These are phyloP conservation scores for Bryconaethiops microstoma DNA, from an alignment of 2,797 vertebrate genomes.

Conservation along the genomic window DNA sequence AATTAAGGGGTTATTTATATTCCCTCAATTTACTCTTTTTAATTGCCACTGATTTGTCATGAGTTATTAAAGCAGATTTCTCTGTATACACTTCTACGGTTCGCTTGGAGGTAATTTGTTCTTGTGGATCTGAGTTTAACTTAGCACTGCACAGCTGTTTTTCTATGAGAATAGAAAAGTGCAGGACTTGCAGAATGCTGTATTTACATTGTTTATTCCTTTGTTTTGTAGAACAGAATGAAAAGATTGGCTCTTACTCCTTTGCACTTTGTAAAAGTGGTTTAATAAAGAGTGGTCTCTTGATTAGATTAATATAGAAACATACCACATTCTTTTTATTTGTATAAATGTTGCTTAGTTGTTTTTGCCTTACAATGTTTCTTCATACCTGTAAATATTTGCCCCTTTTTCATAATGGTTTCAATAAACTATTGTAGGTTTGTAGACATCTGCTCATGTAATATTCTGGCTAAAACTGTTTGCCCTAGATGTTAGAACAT, in stretches of 20 bases:
- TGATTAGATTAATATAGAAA: not conserved
- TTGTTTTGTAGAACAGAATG: not conserved
- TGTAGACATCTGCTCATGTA: too few relatives aligned
- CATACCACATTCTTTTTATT: not conserved
- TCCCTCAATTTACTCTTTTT: not conserved
- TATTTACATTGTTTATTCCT: not conserved
- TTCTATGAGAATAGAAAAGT: not conserved
- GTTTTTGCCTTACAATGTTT: too few relatives aligned
- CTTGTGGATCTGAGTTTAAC: slow-evolving; percentile 5
- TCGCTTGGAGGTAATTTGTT: slow-evolving; percentile 10
- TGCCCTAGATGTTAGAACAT: too few relatives aligned
- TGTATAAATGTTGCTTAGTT: not conserved
- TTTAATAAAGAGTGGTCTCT: slow-evolving; percentile 37
- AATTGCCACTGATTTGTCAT: not conserved
- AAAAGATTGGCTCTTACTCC: not conserved
- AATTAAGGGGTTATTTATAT: slow-evolving; percentile 52
- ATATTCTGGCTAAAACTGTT: too few relatives aligned
- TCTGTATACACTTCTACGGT: not conserved
- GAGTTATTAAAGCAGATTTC: not conserved
- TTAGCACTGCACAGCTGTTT: not conserved
- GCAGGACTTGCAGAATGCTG: not conserved
- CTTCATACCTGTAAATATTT: too few relatives aligned
- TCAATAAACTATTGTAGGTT: too few relatives aligned
- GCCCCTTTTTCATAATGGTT: too few relatives aligned
- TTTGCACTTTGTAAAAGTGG: slow-evolving; percentile 33